phyloP scores from a whole-genome alignment of 2,113 vertebrate genomes.

The Myxocyprinus asiaticus region DNA sequence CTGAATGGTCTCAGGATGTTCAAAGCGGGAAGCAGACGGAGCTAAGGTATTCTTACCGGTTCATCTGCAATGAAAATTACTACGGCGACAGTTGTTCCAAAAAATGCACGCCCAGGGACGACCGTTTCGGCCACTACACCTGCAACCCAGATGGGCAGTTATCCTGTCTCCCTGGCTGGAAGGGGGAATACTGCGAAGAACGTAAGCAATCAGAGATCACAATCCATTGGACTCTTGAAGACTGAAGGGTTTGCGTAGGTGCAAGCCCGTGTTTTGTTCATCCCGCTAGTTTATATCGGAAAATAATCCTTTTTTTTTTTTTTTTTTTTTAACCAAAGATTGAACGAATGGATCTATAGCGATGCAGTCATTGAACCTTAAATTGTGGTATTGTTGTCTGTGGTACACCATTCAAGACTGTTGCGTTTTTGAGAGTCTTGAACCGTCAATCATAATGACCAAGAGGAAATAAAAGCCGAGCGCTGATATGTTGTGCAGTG shows the following conservation, averaged over 20 bases:
- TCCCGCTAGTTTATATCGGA: neutral
- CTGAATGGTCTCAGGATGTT: conserved; percentile 82
- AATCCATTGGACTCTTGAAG: conserved; percentile 39
- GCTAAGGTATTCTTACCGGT: conserved; percentile 90
- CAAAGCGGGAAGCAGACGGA: conserved; percentile 76
- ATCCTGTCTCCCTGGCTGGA: conserved; percentile 91
- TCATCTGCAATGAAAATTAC: conserved; percentile 96
- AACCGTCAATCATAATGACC: neutral
- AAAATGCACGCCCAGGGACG: conserved; percentile 89
- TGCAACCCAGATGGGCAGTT: conserved; percentile 86
- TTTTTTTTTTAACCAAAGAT: no score
- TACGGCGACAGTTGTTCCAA: conserved; percentile 95
- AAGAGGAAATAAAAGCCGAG: neutral
- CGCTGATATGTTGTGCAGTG: neutral
- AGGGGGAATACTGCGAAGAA: conserved; percentile 91
- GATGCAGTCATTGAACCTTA: no score
- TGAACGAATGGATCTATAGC: no score
- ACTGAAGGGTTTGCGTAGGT: conserved; percentile 37
- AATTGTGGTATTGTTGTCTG: no score
- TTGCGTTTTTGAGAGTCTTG: neutral
- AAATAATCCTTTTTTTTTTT: neutral
- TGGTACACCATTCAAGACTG: no score
- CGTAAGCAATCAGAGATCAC: conserved; percentile 81
- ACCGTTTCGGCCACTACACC: conserved; percentile 94
- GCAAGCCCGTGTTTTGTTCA: conserved; percentile 1